Evolutionary conservation across 1,140 invertebrate genomes (phyloP), one percentile per base, ranked within the genome.

Genomic region (Cotesia chilonis): DNA sequence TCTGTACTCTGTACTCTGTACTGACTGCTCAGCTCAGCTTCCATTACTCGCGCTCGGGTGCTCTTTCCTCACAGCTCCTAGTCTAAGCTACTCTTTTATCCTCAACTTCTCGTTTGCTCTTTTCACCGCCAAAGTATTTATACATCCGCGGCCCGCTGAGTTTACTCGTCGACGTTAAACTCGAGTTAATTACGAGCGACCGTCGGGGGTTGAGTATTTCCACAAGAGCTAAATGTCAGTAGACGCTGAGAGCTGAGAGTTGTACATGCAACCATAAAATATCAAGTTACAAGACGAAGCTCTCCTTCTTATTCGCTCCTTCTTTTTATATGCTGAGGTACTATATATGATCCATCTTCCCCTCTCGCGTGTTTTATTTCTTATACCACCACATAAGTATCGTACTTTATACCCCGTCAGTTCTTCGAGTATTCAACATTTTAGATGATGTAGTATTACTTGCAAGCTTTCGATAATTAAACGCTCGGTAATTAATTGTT

Each of bases 91-190:
- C 28, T 28, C 28, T 28, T 28, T 28, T 28, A 28, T 36, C 7
- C 60, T 37, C 28, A 35, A 6, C n/a, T n/a, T 12, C 35, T 37
- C 57, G 57, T 28, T 59, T 47, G 2, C 57, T 20, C 14, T n/a
- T 38, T n/a, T 20, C 14, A 28, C 60, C 7, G 35, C 68, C 59
- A 20, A 60, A 69, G 67, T 69, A 70, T 70, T 70, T 63, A 70
- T 70, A 17, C 20, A 63, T 37, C 38, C 41, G 38, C 38, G 67
- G 41, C 59, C n/a, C 38, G 59, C 17, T 60, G 68, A 70, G 59
- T 63, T 70, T 63, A 17, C 68, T 63, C 68, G 59, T 64, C 61
- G 47, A 65, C 61, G 60, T 71, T 65, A 63, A 65, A 65, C 61
- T 71, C n/a, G 35, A 54, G 61, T 64, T 71, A 71, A 71, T 65